These are phyloP conservation scores for Willowsia nigromaculata DNA, from an alignment of 2,888 invertebrate species.

Conservation along the genomic window DNA sequence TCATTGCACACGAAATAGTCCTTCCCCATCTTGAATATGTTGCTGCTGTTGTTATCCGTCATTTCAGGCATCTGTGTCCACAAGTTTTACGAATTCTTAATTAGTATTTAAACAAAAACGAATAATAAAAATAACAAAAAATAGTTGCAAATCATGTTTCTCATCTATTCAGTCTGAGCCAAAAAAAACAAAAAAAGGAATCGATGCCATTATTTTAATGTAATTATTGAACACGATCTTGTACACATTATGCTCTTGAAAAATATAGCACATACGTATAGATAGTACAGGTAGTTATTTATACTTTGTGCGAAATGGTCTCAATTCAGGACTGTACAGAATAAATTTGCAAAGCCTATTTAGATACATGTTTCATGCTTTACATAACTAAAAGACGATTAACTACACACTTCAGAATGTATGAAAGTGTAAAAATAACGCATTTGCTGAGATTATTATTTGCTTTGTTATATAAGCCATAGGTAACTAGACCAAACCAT, in stretches of 20 bases:
- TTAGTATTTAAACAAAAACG: not conserved
- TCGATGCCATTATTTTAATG: no score
- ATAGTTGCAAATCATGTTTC: no score
- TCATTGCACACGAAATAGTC: constrained; percentile 82
- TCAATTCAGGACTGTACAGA: no score
- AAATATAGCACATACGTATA: no score
- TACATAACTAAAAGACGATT: not conserved
- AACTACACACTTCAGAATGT: not conserved
- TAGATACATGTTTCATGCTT: no score
- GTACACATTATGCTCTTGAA: no score
- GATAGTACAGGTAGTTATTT: no score
- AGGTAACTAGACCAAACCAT: not conserved
- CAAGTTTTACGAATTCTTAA: constrained; percentile 44
- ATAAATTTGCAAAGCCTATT: no score
- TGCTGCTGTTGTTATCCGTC: constrained; percentile 82
- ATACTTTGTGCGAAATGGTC: no score
- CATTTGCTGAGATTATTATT: not conserved
- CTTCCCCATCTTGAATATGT: constrained; percentile 81
- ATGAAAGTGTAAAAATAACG: constrained; percentile 9
- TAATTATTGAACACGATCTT: no score
- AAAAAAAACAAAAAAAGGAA: no score
- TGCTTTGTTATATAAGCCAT: not conserved
- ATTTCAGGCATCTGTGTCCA: constrained; percentile 79
- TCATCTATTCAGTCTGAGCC: no score
- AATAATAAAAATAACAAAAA: not conserved